Base-by-base conservation (phyloP, 2,113 vertebrate species). In the Nymphicus hollandicus region DNA sequence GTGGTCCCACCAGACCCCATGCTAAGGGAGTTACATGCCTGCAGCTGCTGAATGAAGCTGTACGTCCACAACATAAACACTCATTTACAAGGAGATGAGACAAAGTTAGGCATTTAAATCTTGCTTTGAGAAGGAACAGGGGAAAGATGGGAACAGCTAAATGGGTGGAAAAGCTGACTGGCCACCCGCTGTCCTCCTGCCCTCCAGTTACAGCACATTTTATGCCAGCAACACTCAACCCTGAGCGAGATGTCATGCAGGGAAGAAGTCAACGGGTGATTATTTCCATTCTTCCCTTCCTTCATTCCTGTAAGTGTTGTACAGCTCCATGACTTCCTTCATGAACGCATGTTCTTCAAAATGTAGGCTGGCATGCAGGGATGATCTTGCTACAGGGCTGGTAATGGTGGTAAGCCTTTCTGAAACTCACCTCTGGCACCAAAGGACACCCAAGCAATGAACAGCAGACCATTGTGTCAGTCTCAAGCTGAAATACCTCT, bases 181-280 rank as follows among this genome's bases (percentile, higher is more conserved):
- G 39, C 9, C 7, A 1, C 18, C 11, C 12, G 24, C 5, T 1
- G 1, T 14, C 24, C 28, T 63, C 28, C 52, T 27, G 16, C 5
- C 35, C 37, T 7, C 18, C 28, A 15, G 0, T 23, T 66, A 39
- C 37, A 37, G 31, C 23, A 41, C 44, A 7, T 66, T 65, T 61
- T 46, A 18, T 89, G 37, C 68, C 87, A 91, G 53, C 63, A 86
- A 33, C 63, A 53, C 41, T 31, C 49, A 72, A 13, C 35, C 28
- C 49, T 37, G 85, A 71, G 35, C 33, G 69, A 50, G 81, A 56
- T 1, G 20, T 31, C 58, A 37, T 52, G 63, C 31, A 19, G 44
- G 44, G 69, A 31, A 50, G 41, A 92, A 87, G 70, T 66, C 70
- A 87, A 7, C 1, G 10, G 10, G 27, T 52, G 73, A 39, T 89